These are phyloP conservation scores for Gorsachius goisagi DNA, from an alignment of 2,113 vertebrate species.

Conservation along the genomic window DNA sequence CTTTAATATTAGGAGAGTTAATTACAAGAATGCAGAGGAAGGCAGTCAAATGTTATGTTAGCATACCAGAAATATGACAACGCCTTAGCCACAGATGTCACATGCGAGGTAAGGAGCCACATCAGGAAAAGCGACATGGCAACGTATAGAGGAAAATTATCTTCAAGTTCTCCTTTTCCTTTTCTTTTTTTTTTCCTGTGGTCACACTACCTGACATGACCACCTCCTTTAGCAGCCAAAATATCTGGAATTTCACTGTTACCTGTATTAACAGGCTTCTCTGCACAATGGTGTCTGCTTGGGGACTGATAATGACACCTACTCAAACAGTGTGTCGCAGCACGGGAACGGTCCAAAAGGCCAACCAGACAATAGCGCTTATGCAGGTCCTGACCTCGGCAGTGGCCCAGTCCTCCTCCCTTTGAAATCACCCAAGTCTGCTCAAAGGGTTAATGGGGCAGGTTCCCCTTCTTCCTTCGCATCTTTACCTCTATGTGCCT, in stretches of 20 bases:
- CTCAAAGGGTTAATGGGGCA: not conserved
- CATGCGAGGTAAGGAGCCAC: fast-evolving
- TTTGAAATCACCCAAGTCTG: not conserved
- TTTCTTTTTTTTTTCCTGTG: not conserved
- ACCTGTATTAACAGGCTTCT: not conserved
- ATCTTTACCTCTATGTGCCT: not conserved
- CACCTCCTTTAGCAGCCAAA: not conserved
- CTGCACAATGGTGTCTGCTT: not conserved
- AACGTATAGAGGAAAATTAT: not conserved
- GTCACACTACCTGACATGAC: not conserved
- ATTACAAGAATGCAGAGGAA: slow-evolving; percentile 26
- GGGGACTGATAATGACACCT: not conserved
- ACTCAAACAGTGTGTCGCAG: not conserved
- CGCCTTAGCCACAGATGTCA: not conserved
- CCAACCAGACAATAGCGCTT: not conserved
- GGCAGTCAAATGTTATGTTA: slow-evolving; percentile 13
- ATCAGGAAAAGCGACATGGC: not conserved
- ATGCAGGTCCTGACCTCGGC: not conserved
- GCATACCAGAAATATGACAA: not conserved
- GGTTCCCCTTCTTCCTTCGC: not conserved
- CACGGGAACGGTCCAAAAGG: not conserved
- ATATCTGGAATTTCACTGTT: not conserved
- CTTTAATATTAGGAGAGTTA: slow-evolving; percentile 51
- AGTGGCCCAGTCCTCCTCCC: not conserved
- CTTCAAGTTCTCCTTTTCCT: not conserved